Evolutionary conservation across 2,113 vertebrate species (phyloP).

Genomic region (Phasianus colchicus): DNA sequence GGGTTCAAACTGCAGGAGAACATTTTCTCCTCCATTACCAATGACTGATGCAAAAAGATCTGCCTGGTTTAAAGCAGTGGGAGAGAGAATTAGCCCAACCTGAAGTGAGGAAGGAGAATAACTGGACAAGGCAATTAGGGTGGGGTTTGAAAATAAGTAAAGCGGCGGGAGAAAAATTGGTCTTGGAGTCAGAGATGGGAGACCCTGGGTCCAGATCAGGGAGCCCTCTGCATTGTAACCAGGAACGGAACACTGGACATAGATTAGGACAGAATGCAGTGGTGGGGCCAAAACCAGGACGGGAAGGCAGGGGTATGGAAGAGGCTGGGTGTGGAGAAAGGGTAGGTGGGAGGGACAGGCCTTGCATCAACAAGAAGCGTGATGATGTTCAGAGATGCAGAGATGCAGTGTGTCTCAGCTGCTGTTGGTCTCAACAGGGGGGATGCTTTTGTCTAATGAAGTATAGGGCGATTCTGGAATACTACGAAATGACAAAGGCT

Average conservation of each 20-base stretch:
- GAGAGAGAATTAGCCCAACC: neutral
- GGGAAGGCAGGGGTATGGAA: neutral
- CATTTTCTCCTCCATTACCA: accelerated
- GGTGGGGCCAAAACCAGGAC: neutral
- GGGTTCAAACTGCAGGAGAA: neutral
- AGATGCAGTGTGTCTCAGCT: neutral
- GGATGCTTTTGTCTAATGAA: neutral
- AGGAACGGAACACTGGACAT: neutral
- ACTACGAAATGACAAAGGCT: neutral
- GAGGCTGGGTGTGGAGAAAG: neutral
- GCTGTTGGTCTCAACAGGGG: accelerated
- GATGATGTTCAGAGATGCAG: neutral
- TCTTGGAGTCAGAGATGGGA: neutral
- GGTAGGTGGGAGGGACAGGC: neutral
- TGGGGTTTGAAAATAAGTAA: neutral
- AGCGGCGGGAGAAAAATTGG: neutral
- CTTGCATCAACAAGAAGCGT: neutral
- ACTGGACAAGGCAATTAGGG: neutral
- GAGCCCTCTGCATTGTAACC: accelerated
- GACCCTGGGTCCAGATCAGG: neutral
- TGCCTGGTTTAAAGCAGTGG: neutral
- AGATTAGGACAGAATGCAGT: neutral
- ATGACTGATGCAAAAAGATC: neutral
- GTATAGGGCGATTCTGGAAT: neutral
- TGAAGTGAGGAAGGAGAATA: neutral